Evolutionary conservation across 2,888 invertebrate species (phyloP).

Genomic region (Drosophila macrospina): DNA sequence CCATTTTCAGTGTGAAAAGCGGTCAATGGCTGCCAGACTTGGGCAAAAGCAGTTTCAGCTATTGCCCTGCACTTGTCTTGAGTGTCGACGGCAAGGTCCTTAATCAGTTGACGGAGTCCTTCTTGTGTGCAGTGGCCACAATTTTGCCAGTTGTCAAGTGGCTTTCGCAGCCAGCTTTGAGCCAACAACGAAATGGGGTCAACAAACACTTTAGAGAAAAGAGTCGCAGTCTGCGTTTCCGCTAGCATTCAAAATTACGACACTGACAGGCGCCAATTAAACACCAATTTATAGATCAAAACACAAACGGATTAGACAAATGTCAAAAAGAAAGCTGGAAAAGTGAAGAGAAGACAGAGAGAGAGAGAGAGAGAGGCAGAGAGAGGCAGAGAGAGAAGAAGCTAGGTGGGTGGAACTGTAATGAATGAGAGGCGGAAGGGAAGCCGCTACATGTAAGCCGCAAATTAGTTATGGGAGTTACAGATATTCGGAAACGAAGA

Average conservation of each 20-base stretch:
- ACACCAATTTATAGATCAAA: slow-evolving; percentile 46
- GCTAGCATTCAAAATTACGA: slow-evolving; percentile 54
- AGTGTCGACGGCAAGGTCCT: slow-evolving; percentile 61
- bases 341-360: slow-evolving; percentile 17
- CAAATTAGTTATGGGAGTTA: slow-evolving; percentile 70
- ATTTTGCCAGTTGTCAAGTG: slow-evolving; percentile 77
- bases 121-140: slow-evolving; percentile 57
- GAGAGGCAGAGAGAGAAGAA: not conserved
- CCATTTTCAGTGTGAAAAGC: not conserved
- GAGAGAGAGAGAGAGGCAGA: too few relatives aligned
- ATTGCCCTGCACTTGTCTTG: slow-evolving; percentile 74
- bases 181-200: slow-evolving; percentile 18
- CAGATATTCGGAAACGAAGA: slow-evolving; percentile 30
- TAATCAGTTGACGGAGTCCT: slow-evolving; percentile 62
- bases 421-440: slow-evolving; percentile 54
- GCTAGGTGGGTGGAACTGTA: slow-evolving; percentile 18
- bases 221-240: not conserved
- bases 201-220: slow-evolving; percentile 33
- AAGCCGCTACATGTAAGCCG: slow-evolving; percentile 63
- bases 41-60: not conserved
- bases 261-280: slow-evolving; percentile 67
- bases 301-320: slow-evolving; percentile 11
- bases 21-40: slow-evolving; percentile 50
- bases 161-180: slow-evolving; percentile 46
- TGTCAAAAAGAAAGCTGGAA: slow-evolving; percentile 34